Percentiles rank a stretch among this genome's conserved stretches.
Conservation (phyloP, 2,797 vertebrate species). For the Esox masquinongy region DNA sequence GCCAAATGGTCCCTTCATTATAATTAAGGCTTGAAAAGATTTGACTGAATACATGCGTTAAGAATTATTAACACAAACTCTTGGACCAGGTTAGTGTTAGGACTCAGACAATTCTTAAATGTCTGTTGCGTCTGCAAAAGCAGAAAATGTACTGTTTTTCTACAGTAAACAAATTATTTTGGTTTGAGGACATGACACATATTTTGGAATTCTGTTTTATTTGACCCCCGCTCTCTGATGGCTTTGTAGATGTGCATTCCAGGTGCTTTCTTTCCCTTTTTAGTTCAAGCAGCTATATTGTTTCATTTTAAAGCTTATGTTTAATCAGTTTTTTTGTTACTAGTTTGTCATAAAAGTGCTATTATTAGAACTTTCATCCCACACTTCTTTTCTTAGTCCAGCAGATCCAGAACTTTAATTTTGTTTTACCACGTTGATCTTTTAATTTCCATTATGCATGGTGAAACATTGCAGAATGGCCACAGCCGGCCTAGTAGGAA, state of each 20-base stretch:
- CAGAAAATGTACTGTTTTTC: neutral
- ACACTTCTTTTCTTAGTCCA: constrained; percentile 73
- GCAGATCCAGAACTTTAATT: constrained; percentile 23
- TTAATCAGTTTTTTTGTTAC: constrained; percentile 26
- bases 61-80: constrained; percentile 4
- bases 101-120: constrained; percentile 63
- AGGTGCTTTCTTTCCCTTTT: constrained; percentile 86
- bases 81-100: constrained; percentile 35
- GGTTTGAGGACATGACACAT: neutral
- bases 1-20: constrained; percentile 17
- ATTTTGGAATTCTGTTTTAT: constrained; percentile 45
- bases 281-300: constrained; percentile 72
- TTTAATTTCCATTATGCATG: constrained; percentile 79
- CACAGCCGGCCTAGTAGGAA: constrained; percentile 86
- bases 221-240: constrained; percentile 61
- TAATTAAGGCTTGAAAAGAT: neutral
- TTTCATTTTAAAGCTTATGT: constrained; percentile 15
- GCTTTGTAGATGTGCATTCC: constrained; percentile 99
- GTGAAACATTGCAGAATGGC: constrained; percentile 80
- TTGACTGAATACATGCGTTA: constrained; percentile 18
- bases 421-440: constrained; percentile 50
- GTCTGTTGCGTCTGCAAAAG: constrained; percentile 17
- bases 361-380: constrained; percentile 86
- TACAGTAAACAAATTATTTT: constrained; percentile 7
- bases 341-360: constrained; percentile 74